Evolutionary conservation across 1,140 invertebrate genomes (phyloP), one percentile per base, ranked within the genome.

Genomic region (Drosophila parabipectinata): DNA sequence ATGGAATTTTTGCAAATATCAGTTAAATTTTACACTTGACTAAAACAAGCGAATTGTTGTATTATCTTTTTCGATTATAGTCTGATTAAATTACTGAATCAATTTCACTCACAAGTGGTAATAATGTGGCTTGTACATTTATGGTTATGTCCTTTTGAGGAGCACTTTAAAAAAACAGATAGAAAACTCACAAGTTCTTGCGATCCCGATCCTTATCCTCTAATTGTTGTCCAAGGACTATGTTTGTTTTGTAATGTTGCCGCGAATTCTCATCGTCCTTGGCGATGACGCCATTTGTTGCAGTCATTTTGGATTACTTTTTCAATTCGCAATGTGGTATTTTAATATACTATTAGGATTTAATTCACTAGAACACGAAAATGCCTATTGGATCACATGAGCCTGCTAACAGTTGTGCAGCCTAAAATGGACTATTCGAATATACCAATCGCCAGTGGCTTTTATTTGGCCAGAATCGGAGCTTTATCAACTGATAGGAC

Each of bases 221-320:
- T 5, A 84, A 66, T n/a, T 78, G 74, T 14, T 21, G 45, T n/a
- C 63, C 74, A 56, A 91, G 57, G 24, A 82, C 66, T 6, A 91
- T 80, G 59, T 91, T 91, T 6, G 74, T 63, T 68, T 89, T 83
- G 28, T 91, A 91, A 54, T 72, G 79, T 32, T 84, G 85, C 15
- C 72, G 72, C 53, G 51, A 72, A 41, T 68, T 67, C 0, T 69
- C 81, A 73, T 89, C 84, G 73, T 91, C 82, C 67, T 76, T 60
- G 76, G 39, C 72, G 72, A 63, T 51, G n/a, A 54, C 68, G 26
- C 84, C 83, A 61, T 88, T 88, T 5, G 59, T 50, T 8, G 56
- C 84, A 37, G 79, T 64, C 83, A 88, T 88, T 56, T 5, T 74
- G 21, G 24, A 12, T 37, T 12, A 12, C 3, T 39, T n/a, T 14